Conservation (phyloP, 2,888 invertebrate species). For the Philhelius pedissequus region DNA sequence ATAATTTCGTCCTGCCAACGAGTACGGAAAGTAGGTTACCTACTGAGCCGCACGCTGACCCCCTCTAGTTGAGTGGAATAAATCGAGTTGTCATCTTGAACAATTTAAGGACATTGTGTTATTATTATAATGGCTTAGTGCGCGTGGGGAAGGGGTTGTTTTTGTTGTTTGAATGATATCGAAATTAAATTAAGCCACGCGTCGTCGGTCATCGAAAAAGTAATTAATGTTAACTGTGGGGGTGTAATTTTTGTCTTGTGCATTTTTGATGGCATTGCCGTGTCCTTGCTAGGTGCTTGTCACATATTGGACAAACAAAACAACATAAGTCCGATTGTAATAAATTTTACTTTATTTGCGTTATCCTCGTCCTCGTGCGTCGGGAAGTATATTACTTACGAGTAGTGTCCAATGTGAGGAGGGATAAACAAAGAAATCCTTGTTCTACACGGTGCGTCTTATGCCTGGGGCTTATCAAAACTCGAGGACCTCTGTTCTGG, state of each 20-base stretch:
- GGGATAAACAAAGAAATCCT: neutral
- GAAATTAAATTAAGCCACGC: neutral
- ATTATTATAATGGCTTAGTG: too few species aligned
- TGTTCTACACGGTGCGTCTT: constrained; percentile 34
- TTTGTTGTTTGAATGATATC: neutral
- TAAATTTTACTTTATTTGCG: constrained; percentile 53
- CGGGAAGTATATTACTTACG: neutral
- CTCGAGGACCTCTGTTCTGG: constrained; percentile 33
- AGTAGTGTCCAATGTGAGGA: neutral
- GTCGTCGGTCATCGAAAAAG: neutral
- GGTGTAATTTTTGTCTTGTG: neutral
- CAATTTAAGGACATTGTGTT: constrained; percentile 1
- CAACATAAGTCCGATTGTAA: constrained; percentile 54
- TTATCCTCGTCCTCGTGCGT: too few species aligned
- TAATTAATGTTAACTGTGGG: constrained; percentile 19
- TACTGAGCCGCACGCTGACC: constrained; percentile 36
- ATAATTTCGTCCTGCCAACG: neutral
- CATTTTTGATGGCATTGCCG: neutral
- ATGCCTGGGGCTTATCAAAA: constrained; percentile 31
- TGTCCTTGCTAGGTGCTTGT: constrained; percentile 5
- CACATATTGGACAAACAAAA: constrained; percentile 21
- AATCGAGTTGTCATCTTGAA: constrained; percentile 5
- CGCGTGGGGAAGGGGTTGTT: neutral
- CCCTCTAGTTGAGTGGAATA: constrained; percentile 31
- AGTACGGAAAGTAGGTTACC: constrained; percentile 43